Percentiles rank a stretch among this genome's conserved stretches.
Evolutionary conservation across 2,888 invertebrate genomes (phyloP).

Genomic region (Macropis europaea): DNA sequence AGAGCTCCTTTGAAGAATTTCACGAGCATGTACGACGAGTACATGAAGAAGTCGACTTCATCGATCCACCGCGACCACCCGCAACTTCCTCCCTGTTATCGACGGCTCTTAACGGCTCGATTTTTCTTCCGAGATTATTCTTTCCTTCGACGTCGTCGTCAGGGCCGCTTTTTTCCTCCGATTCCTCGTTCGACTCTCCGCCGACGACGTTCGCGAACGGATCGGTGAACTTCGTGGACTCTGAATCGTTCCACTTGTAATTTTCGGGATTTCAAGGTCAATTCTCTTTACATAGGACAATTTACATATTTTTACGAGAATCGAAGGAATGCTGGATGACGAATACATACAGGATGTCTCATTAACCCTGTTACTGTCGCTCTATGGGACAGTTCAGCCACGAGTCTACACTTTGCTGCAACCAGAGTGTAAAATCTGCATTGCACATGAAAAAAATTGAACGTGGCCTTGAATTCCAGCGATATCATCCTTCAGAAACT

Average conservation of each 20-base stretch:
- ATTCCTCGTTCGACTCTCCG: not conserved
- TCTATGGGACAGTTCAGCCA: too few relatives aligned
- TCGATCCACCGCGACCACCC: constrained; percentile 11
- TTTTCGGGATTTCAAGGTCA: too few relatives aligned
- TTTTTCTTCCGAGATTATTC: not conserved
- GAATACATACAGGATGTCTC: too few relatives aligned
- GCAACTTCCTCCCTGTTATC: constrained; percentile 18
- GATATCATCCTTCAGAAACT: too few relatives aligned
- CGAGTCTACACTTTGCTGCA: too few relatives aligned
- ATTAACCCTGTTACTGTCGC: too few relatives aligned
- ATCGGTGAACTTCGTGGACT: not conserved
- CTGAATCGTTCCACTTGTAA: not conserved
- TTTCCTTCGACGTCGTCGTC: not conserved
- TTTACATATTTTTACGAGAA: not conserved
- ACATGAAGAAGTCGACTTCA: not conserved
- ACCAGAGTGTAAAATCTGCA: too few relatives aligned
- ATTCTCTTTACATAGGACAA: too few relatives aligned
- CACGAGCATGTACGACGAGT: not conserved
- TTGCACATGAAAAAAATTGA: too few relatives aligned
- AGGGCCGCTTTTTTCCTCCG: not conserved
- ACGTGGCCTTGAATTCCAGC: too few relatives aligned
- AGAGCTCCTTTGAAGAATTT: not conserved
- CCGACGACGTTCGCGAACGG: not conserved
- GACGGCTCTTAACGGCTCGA: constrained; percentile 17
- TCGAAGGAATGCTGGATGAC: too few relatives aligned